A percentile compares a stretch with the other conserved stretches of the same genome.
Evolutionary conservation across 2,113 vertebrate species (phyloP).

Genomic region (Cyprinus carpio): DNA sequence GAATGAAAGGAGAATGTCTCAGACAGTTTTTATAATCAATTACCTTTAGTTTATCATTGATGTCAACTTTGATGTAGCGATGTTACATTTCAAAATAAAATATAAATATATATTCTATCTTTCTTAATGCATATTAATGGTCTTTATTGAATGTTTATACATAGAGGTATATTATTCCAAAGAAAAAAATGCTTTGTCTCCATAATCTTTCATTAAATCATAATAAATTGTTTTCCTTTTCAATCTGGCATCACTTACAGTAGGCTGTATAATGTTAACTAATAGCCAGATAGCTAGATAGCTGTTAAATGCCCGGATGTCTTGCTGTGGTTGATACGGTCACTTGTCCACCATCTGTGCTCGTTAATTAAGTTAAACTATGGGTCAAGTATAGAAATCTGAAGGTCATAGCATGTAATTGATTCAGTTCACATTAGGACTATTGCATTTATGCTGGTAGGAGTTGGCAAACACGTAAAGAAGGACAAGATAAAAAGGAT

Average conservation of each 20-base stretch:
- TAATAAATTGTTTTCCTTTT: neutral
- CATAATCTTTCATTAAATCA: neutral
- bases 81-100: neutral
- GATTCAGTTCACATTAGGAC: neutral
- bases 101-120: neutral
- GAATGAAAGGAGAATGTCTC: neutral
- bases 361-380: constrained; percentile 32
- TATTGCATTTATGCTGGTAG: neutral
- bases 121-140: neutral
- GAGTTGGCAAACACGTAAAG: neutral
- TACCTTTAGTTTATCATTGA: neutral
- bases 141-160: neutral
- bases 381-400: constrained; percentile 24
- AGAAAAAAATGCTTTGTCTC: neutral
- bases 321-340: constrained; percentile 16
- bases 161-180: neutral
- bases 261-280: neutral
- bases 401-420: constrained; percentile 8
- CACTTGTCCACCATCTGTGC: constrained; percentile 36
- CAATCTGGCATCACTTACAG: neutral
- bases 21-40: neutral
- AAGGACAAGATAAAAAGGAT: neutral
- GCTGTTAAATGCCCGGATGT: neutral
- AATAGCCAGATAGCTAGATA: neutral
- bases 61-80: neutral